Percentiles rank a stretch among this genome's conserved stretches.
Evolutionary conservation across 2,797 vertebrate genomes (phyloP).

Genomic region (Oreochromis grahami): DNA sequence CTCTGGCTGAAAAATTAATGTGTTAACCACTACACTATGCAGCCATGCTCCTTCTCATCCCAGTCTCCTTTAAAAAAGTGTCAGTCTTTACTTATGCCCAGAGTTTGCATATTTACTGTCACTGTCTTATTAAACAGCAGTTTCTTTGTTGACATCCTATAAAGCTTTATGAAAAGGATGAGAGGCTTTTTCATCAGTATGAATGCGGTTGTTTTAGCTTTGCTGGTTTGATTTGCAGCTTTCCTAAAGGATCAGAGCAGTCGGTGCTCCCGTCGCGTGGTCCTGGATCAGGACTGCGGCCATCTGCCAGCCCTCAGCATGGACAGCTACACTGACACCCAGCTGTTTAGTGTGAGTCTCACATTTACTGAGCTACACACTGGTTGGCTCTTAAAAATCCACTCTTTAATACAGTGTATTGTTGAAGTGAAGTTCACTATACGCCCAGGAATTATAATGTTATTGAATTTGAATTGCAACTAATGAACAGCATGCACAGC

Average conservation of each 20-base stretch:
- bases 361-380: not conserved
- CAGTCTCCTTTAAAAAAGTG: not conserved
- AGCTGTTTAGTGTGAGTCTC: slow-evolving; percentile 64
- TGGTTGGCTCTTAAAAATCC: not conserved
- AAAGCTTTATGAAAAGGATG: not conserved
- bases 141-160: not conserved
- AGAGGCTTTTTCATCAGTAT: not conserved
- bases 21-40: not conserved
- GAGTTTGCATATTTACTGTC: not conserved
- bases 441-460: not conserved
- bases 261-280: slow-evolving; percentile 56
- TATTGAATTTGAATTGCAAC: not conserved
- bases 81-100: not conserved
- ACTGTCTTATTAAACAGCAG: not conserved
- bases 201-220: not conserved
- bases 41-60: not conserved
- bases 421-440: not conserved
- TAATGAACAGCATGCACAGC: not conserved
- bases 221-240: slow-evolving; percentile 34
- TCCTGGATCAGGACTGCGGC: slow-evolving; percentile 60
- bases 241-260: slow-evolving; percentile 71
- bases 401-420: not conserved
- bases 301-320: slow-evolving; percentile 52
- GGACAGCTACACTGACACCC: slow-evolving; percentile 51
- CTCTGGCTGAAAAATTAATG: not conserved